Evolutionary conservation across 2,888 invertebrate genomes (phyloP), one percentile per base, ranked within the genome.

Genomic region (Carterocephalus palaemon): DNA sequence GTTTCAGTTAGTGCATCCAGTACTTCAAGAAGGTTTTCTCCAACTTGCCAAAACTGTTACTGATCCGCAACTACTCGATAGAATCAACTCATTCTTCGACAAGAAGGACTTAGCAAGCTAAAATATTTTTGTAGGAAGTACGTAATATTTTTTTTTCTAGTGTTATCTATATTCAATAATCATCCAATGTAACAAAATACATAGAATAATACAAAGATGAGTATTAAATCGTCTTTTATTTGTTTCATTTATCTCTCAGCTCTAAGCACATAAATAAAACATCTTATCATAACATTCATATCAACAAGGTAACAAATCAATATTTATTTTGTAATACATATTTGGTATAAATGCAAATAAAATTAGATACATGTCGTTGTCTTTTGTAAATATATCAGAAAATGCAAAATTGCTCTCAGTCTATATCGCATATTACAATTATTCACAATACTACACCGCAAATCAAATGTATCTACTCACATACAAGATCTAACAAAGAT

Each of bases 21-120:
- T 85, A 23, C 65, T 88, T 5, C 85, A 83, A 34, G 60, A 64
- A 24, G 88, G 88, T 2, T 84, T 86, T 48, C 60, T 73, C 22
- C 84, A 83, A 54, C 75, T 88, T 8, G 73, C 82, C 38, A 85
- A 83, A 64, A 77, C 79, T 9, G 84, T 84, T 28, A 83, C 82
- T 10, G 87, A 88, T 39, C 79, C 86, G 12, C 82, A 84, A 57
- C 64, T 88, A 37, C 71, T 87, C 51, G 86, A 87, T 49, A 83
- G 87, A 72, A 85, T 88, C 57, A 85, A 84, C 70, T 74, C 84
- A 73, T 88, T 87, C 75, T 86, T 86, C 62, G 86, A 87, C 62
- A 87, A 80, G 75, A 84, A 78, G 72, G 82, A 87, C 64, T 71
- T 85, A 71, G 71, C 71, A 55, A 29, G 9, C 10, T 43, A 43